Conservation (phyloP, 2,888 invertebrate genomes). For the Quadroppia sp. region DNA sequence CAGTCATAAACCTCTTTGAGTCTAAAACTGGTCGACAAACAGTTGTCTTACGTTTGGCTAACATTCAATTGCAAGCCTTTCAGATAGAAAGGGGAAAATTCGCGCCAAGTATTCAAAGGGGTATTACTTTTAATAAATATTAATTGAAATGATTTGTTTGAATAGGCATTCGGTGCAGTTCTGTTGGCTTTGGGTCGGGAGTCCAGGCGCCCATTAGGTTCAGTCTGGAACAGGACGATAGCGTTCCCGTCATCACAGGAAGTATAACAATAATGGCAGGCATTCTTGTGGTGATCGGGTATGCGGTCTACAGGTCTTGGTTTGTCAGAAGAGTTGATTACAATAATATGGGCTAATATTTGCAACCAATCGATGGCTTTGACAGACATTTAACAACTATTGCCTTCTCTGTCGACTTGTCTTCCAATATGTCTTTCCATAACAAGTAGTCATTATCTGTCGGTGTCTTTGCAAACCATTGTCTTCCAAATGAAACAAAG, state of each 20-base stretch:
- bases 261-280: conserved; percentile 77
- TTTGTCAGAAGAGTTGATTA: conserved; percentile 87
- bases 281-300: conserved; percentile 73
- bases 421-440: too few species aligned
- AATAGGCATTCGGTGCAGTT: conserved; percentile 45
- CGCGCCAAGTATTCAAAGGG: conserved; percentile 59
- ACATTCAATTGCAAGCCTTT: conserved; percentile 76
- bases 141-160: conserved; percentile 40
- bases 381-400: too few species aligned
- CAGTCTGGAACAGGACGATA: conserved; percentile 65
- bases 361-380: too few species aligned
- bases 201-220: conserved; percentile 50
- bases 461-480: too few species aligned
- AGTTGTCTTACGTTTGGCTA: conserved; percentile 64
- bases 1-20: conserved; percentile 58
- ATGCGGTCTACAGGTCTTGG: conserved; percentile 77
- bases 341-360: conserved; percentile 67
- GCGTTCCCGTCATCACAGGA: conserved; percentile 77
- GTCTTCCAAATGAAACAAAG: too few species aligned
- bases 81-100: conserved; percentile 75
- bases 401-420: too few species aligned
- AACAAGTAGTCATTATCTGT: too few species aligned
- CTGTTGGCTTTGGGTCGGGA: conserved; percentile 51
- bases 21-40: conserved; percentile 54
- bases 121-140: too few species aligned